Percentiles rank a stretch among this genome's conserved stretches.
Evolutionary conservation across 2,113 vertebrate species (phyloP).

Genomic region (Pteropus alecto): DNA sequence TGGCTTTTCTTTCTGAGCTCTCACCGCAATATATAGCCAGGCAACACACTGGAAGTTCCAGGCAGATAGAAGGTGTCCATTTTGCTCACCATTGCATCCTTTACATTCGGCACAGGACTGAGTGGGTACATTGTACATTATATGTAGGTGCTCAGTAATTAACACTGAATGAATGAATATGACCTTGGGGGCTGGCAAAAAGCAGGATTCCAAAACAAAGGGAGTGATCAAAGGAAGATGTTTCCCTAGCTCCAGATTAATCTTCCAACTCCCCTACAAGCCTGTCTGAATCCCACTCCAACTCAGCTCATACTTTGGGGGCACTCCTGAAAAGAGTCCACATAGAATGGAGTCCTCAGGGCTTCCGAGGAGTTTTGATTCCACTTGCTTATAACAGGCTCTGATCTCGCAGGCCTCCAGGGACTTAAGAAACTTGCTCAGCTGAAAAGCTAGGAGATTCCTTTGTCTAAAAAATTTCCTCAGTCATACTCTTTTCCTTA

Average conservation of each 20-base stretch:
- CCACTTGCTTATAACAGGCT: not conserved
- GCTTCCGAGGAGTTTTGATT: not conserved
- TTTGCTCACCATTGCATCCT: not conserved
- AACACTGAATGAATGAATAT: not conserved
- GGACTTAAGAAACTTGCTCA: not conserved
- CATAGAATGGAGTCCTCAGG: not conserved
- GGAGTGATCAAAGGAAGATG: not conserved
- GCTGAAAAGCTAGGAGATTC: not conserved
- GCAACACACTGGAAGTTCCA: not conserved
- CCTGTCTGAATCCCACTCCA: not conserved
- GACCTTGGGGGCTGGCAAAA: not conserved
- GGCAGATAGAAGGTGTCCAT: no score
- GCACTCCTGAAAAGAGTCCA: fast-evolving
- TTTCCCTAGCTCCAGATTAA: not conserved
- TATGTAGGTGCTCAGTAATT: not conserved
- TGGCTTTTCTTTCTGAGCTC: not conserved
- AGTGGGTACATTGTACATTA: not conserved
- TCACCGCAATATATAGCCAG: not conserved
- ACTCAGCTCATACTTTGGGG: not conserved
- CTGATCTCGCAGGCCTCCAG: not conserved
- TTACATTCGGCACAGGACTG: fast-evolving
- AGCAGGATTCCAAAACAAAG: not conserved
- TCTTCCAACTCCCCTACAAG: not conserved
- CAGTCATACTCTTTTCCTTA: not conserved
- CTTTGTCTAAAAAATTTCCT: not conserved